These are phyloP conservation scores for Psylliodes chrysocephalus DNA, from an alignment of 2,888 invertebrate species.

Conservation along the genomic window DNA sequence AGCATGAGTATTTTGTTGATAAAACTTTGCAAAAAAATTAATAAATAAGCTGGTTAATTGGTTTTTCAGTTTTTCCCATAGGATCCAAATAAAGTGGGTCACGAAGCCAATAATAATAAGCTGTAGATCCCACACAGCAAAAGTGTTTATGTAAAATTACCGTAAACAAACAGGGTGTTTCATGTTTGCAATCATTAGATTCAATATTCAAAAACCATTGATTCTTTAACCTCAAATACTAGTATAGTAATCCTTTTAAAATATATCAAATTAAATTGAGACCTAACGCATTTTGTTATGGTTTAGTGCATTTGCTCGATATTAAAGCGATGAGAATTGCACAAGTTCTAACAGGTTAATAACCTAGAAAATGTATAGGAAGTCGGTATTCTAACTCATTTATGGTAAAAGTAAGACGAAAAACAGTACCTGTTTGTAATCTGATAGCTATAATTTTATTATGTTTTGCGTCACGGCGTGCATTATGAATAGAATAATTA, in stretches of 20 bases:
- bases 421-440: constrained; percentile 31
- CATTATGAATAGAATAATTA: background rate
- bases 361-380: constrained; percentile 35
- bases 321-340: constrained; percentile 3
- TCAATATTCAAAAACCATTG: no score
- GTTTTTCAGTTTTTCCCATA: no score
- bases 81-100: no score
- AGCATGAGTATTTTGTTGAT: background rate
- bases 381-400: constrained; percentile 24
- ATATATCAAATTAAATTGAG: background rate
- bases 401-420: constrained; percentile 34
- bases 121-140: no score
- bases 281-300: constrained; percentile 17
- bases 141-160: no score
- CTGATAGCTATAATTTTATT: background rate
- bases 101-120: no score
- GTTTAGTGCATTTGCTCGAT: constrained; percentile 26
- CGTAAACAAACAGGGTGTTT: no score
- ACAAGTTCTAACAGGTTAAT: constrained; percentile 31
- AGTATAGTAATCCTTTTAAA: no score
- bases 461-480: background rate
- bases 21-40: background rate
- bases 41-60: background rate
- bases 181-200: no score
- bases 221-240: no score